A percentile compares a stretch with the other conserved stretches of the same genome.
These are phyloP conservation scores for Gadus chalcogrammus DNA, from an alignment of 2,113 vertebrate species.

Conservation along the genomic window DNA sequence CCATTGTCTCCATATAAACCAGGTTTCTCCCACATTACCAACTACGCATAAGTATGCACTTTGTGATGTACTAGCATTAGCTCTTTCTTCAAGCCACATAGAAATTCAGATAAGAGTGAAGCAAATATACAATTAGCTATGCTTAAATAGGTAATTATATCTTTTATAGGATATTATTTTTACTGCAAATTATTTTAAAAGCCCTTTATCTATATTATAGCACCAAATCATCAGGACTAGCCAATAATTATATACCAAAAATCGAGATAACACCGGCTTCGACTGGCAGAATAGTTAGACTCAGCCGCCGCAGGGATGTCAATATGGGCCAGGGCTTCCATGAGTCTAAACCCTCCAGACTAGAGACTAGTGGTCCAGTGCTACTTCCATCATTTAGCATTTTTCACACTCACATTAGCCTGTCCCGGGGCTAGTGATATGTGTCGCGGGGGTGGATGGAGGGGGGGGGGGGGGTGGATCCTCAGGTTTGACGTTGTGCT, in stretches of 20 bases:
- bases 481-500: constrained; percentile 39
- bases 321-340: constrained; percentile 34
- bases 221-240: too few species aligned
- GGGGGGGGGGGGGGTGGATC: constrained; percentile 33
- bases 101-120: neutral
- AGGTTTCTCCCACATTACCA: too few species aligned
- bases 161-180: too few species aligned
- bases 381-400: constrained; percentile 36
- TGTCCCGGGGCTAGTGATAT: constrained; percentile 34
- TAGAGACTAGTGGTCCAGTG: constrained; percentile 18
- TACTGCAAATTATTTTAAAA: too few species aligned
- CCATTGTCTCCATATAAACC: too few species aligned
- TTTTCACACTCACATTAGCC: constrained; percentile 48
- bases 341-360: constrained; percentile 46
- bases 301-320: constrained; percentile 47
- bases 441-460: constrained; percentile 12
- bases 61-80: too few species aligned
- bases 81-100: neutral
- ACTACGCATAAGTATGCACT: too few species aligned
- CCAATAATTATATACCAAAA: constrained; percentile 17
- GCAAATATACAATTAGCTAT: neutral
- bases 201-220: too few species aligned
- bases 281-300: constrained; percentile 43
- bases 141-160: neutral
- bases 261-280: constrained; percentile 52